A percentile compares a stretch with the other conserved stretches of the same genome.
Conservation (phyloP, 2,888 invertebrate species). For the Protula sp. region DNA sequence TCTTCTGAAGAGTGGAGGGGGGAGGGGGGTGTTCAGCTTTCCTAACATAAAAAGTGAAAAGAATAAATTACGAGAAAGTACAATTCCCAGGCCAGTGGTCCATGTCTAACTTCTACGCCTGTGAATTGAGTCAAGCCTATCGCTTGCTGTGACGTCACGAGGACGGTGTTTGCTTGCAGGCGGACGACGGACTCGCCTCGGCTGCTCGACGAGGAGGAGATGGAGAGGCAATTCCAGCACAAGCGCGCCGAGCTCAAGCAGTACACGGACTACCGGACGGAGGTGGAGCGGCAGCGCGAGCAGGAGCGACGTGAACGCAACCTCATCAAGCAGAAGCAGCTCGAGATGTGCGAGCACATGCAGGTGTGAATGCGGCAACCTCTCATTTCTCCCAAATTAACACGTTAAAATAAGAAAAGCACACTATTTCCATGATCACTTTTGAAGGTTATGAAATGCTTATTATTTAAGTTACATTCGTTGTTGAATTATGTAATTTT, state of each 20-base stretch:
- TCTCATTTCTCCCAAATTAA: background rate
- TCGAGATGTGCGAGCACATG: constrained; percentile 45
- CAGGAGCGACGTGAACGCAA: constrained; percentile 43
- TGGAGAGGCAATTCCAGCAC: constrained; percentile 34
- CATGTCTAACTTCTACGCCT: no score
- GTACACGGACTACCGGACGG: constrained; percentile 40
- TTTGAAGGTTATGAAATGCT: background rate
- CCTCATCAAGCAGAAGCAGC: constrained; percentile 43
- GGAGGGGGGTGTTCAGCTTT: no score
- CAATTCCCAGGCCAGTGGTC: no score
- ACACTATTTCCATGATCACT: background rate
- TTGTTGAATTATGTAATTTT: background rate
- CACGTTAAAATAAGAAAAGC: background rate
- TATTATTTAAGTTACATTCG: background rate
- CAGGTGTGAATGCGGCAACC: constrained; percentile 35
- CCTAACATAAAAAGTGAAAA: no score
- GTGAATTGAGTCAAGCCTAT: no score
- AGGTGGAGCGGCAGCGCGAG: constrained; percentile 43
- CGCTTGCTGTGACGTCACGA: no score
- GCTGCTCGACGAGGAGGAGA: constrained; percentile 41
- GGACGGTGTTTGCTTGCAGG: no score
- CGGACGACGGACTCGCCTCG: constrained; percentile 27
- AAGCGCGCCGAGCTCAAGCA: constrained; percentile 44
- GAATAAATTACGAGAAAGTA: no score
- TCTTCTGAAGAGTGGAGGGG: no score